Evolutionary conservation across 2,113 vertebrate genomes (phyloP).

Genomic region (Tetrax tetrax): DNA sequence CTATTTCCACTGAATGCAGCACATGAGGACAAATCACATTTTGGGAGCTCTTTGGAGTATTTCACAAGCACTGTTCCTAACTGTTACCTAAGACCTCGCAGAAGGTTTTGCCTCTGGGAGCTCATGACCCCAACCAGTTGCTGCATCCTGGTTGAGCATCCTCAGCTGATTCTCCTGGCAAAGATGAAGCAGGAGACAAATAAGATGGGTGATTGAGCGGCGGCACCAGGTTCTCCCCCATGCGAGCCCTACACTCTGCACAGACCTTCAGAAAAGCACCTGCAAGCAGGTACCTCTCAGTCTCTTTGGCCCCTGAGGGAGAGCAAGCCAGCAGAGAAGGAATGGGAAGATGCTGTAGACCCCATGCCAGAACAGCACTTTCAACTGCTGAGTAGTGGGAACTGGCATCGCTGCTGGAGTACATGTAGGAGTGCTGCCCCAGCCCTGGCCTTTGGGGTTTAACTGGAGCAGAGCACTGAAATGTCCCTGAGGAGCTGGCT

Average conservation of each 20-base stretch:
- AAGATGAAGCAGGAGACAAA: neutral
- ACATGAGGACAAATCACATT: rapidly evolving
- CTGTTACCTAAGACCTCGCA: neutral
- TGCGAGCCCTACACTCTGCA: neutral
- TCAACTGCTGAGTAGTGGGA: neutral
- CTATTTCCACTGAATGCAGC: neutral
- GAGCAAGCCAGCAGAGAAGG: neutral
- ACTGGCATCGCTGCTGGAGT: neutral
- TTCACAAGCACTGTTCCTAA: neutral
- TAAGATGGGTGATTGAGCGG: neutral
- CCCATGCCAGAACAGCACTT: neutral
- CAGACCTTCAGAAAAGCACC: neutral
- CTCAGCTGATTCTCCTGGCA: neutral
- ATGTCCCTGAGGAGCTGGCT: neutral
- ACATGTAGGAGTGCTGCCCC: neutral
- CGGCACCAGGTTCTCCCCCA: neutral
- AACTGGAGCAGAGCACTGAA: neutral
- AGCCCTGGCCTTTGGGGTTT: neutral
- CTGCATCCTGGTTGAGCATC: neutral
- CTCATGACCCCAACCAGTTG: rapidly evolving
- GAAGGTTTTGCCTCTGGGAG: neutral
- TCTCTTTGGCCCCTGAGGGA: neutral
- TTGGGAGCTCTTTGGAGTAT: neutral
- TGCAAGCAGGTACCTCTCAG: rapidly evolving
- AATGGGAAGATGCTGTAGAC: neutral